Conservation (phyloP, 2,113 vertebrate genomes). For the Corythaeola cristata region DNA sequence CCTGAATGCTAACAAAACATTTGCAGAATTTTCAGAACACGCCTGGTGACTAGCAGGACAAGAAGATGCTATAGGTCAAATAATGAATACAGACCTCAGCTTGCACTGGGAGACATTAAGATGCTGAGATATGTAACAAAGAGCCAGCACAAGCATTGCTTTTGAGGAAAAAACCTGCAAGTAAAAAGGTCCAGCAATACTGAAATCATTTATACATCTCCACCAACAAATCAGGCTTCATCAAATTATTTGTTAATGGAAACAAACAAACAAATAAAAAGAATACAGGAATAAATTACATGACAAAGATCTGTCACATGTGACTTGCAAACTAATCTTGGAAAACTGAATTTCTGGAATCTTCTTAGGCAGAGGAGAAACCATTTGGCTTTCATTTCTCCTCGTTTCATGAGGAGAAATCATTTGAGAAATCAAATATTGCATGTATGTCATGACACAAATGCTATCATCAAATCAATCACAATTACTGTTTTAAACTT, state of each 20-base stretch:
- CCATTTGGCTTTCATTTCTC: background rate
- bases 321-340: background rate
- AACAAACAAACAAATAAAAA: too few species aligned
- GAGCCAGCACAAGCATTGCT: background rate
- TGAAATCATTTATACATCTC: background rate
- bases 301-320: background rate
- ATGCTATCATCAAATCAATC: background rate
- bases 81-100: background rate
- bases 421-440: background rate
- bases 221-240: background rate
- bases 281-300: background rate
- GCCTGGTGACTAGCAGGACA: background rate
- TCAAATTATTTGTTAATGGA: background rate
- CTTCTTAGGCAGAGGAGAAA: background rate
- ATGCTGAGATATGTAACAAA: background rate
- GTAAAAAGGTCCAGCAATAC: background rate
- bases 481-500: background rate
- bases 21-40: background rate
- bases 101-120: background rate
- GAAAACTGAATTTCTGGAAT: background rate
- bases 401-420: too few species aligned
- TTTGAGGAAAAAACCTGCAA: background rate
- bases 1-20: background rate
- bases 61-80: background rate
- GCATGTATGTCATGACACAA: background rate